Evolutionary conservation across 2,888 invertebrate species (phyloP).

Genomic region (Diogma glabrata): DNA sequence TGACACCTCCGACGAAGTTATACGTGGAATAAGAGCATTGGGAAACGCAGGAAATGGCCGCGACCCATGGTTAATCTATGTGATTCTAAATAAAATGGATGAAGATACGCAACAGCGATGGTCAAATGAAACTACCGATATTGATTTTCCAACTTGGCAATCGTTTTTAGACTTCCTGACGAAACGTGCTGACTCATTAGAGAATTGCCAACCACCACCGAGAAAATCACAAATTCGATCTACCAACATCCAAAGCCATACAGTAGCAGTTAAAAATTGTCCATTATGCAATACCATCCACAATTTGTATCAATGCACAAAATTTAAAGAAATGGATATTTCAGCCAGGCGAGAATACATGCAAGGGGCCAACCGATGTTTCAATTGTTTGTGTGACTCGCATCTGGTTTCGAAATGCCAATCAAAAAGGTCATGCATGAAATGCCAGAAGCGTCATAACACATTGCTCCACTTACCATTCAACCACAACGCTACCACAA

Average conservation of each 20-base stretch:
- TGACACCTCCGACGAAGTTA: background rate
- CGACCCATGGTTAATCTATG: background rate
- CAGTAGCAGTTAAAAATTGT: too few species aligned
- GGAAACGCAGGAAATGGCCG: background rate
- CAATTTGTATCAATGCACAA: background rate
- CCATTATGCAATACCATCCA: background rate
- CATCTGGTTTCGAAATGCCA: background rate
- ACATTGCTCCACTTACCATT: constrained; percentile 1
- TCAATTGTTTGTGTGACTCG: constrained; percentile 3
- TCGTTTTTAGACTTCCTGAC: background rate
- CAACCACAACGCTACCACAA: too few species aligned
- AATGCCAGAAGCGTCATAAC: background rate
- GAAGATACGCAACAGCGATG: background rate
- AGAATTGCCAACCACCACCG: background rate
- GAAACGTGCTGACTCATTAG: background rate
- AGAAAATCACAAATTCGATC: background rate
- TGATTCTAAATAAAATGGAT: background rate
- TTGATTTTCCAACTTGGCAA: background rate
- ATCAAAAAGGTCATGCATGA: background rate
- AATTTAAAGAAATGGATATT: background rate
- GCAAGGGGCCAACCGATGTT: background rate
- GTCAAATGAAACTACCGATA: background rate
- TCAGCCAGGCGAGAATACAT: background rate
- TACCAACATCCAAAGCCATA: background rate
- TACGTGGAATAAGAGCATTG: background rate